Evolutionary conservation across 2,113 vertebrate genomes (phyloP).

Genomic region (Scatophagus argus): DNA sequence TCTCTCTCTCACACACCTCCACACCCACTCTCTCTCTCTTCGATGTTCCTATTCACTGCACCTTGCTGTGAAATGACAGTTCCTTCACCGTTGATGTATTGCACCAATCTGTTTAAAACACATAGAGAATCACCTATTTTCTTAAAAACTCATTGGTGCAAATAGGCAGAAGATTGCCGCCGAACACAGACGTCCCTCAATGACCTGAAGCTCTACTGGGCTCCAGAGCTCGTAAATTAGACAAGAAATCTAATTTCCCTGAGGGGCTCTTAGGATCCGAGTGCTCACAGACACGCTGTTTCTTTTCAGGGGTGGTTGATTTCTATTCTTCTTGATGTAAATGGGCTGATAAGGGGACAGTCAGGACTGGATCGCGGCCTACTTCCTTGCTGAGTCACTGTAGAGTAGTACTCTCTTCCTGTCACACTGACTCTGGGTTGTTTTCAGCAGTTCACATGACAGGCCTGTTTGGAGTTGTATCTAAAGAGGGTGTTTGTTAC

Average conservation of each 20-base stretch:
- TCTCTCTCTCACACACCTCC: neutral
- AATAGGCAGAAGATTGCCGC: slow-evolving; percentile 59
- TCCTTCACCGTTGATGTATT: slow-evolving; percentile 52
- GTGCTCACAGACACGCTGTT: slow-evolving; percentile 60
- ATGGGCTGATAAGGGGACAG: slow-evolving; percentile 72
- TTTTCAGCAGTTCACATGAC: slow-evolving; percentile 36
- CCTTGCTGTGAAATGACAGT: slow-evolving; percentile 49
- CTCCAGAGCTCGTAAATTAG: slow-evolving; percentile 77
- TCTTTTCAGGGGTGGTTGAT: slow-evolving; percentile 70
- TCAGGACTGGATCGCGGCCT: slow-evolving; percentile 64
- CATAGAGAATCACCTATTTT: slow-evolving; percentile 54
- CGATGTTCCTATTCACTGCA: slow-evolving; percentile 20
- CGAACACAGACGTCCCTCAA: slow-evolving; percentile 47
- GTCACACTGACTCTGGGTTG: slow-evolving; percentile 27
- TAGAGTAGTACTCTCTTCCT: slow-evolving; percentile 39
- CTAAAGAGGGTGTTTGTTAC: slow-evolving; percentile 35
- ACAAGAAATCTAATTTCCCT: slow-evolving; percentile 79
- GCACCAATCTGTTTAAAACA: slow-evolving; percentile 51
- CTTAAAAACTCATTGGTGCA: slow-evolving; percentile 44
- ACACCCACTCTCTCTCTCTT: neutral
- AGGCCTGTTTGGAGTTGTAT: slow-evolving; percentile 31
- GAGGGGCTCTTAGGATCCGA: slow-evolving; percentile 68
- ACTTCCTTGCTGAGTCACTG: slow-evolving; percentile 77
- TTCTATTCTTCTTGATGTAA: slow-evolving; percentile 76
- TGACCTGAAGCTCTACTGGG: slow-evolving; percentile 65